Evolutionary conservation across 2,113 vertebrate genomes (phyloP), one percentile per base, ranked within the genome.

Genomic region (Petrocephalus zakoni): DNA sequence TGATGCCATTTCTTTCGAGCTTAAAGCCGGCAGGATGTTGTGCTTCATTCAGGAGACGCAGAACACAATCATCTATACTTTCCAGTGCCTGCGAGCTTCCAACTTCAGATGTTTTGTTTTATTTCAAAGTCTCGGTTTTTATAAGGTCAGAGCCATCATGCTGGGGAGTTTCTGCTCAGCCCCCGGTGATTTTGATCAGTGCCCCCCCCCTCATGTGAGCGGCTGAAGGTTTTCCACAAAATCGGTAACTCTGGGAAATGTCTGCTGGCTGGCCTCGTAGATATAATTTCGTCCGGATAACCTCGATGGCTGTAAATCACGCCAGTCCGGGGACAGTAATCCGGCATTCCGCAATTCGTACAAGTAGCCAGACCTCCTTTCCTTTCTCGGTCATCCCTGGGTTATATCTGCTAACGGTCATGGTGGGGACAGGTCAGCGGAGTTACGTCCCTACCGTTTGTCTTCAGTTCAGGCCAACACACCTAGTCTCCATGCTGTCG

Each of bases 171-270:
- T 47, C 7, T 4, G 46, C 19, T 49, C 21, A 25, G 81, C 1
- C 81, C 37, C 6, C 11, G 4, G n/a, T 49, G 37, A 10, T 49
- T 83, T 49, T 49, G 17, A 49, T 37, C 46, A 6, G 6, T 10
- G 72, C 13, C 42, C 13, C 52, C 17, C 37, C 17, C 34, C 37
- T 19, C 2, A 78, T 78, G 42, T 47, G 8, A 25, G 22, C 37
- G 49, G 81, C 37, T 47, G 78, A 83, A 83, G 78, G 78, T 83
- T 83, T 83, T 83, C 61, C 78, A 83, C 37, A 21, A 83, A 49
- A 83, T 49, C 37, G 21, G 13, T 17, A 11, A 83, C 42, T 46
- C 81, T 42, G 19, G 81, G 15, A 83, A 83, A 83, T 49, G 19
- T 83, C 81, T 47, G 46, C 81, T 49, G 81, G 46, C 42, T 25